phyloP scores from a whole-genome alignment of 2,888 invertebrate genomes.

The Spisula subtruncata region DNA sequence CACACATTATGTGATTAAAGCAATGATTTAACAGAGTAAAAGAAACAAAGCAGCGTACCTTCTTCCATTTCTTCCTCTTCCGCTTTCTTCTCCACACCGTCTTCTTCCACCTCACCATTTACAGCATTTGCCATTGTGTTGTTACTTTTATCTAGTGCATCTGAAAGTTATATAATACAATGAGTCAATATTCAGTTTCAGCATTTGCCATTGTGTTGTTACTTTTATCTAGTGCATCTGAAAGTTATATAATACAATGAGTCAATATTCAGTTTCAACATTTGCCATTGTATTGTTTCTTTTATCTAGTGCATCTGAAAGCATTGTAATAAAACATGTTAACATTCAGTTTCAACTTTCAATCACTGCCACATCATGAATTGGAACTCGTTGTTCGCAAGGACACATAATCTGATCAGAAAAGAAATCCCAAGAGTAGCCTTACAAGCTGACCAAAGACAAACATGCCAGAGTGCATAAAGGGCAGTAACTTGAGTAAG shows the following conservation, averaged over 20 bases:
- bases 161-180: too few relatives aligned
- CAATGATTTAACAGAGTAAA: background rate
- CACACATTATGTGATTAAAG: too few relatives aligned
- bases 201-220: conserved; percentile 75
- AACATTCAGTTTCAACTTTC: background rate
- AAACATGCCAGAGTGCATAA: too few relatives aligned
- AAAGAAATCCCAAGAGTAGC: too few relatives aligned
- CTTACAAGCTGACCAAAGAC: too few relatives aligned
- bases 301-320: conserved; percentile 62
- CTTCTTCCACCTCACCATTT: conserved; percentile 83
- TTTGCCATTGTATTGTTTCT: conserved; percentile 73
- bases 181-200: too few relatives aligned
- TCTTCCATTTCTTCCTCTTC: conserved; percentile 83
- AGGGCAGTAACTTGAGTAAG: too few relatives aligned
- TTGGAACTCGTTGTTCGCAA: too few relatives aligned
- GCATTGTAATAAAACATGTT: background rate
- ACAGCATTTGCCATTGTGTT: conserved; percentile 76
- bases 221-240: conserved; percentile 59
- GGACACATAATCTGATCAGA: too few relatives aligned
- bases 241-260: too few relatives aligned
- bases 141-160: conserved; percentile 62
- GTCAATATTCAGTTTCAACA: conserved; percentile 82
- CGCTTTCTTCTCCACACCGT: conserved; percentile 72
- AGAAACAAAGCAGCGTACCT: conserved; percentile 67
- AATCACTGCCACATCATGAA: background rate